Evolutionary conservation across 1,140 invertebrate species (phyloP).

Genomic region (Scaptodrosophila lebanonensis): DNA sequence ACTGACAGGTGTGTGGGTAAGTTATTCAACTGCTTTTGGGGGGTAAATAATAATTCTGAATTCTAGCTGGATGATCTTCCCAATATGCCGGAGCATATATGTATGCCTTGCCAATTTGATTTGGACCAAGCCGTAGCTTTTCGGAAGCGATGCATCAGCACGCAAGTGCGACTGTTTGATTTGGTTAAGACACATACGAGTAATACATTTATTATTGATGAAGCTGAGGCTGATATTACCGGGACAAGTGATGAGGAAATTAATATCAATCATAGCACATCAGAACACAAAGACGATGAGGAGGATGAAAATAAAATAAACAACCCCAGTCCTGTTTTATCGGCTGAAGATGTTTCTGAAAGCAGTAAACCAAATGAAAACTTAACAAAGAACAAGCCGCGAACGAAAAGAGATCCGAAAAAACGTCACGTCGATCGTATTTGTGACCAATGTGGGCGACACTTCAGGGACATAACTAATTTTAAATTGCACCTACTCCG

Average conservation of each 20-base stretch:
- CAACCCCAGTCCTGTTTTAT: too few relatives aligned
- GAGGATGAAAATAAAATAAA: too few relatives aligned
- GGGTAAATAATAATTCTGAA: neutral
- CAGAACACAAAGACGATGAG: too few relatives aligned
- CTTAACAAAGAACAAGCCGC: constrained; percentile 50
- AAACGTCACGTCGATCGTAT: constrained; percentile 46
- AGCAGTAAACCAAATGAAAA: constrained; percentile 49
- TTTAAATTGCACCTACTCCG: constrained; percentile 57
- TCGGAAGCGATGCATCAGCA: constrained; percentile 35
- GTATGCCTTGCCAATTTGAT: constrained; percentile 44
- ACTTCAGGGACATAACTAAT: constrained; percentile 57
- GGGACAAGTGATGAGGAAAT: too few relatives aligned
- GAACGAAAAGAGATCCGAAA: constrained; percentile 28
- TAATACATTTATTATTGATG: neutral
- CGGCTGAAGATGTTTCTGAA: too few relatives aligned
- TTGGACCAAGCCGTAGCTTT: constrained; percentile 40
- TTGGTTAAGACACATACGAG: neutral
- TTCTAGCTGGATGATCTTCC: constrained; percentile 23
- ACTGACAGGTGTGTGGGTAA: constrained; percentile 33
- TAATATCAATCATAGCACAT: too few relatives aligned
- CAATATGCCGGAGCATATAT: constrained; percentile 37
- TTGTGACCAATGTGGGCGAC: constrained; percentile 53
- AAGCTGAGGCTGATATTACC: neutral
- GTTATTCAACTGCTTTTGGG: too few relatives aligned
- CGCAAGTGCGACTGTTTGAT: constrained; percentile 27